phyloP scores from a whole-genome alignment of 2,888 invertebrate species.

The Amphipyra tragopoginis region DNA sequence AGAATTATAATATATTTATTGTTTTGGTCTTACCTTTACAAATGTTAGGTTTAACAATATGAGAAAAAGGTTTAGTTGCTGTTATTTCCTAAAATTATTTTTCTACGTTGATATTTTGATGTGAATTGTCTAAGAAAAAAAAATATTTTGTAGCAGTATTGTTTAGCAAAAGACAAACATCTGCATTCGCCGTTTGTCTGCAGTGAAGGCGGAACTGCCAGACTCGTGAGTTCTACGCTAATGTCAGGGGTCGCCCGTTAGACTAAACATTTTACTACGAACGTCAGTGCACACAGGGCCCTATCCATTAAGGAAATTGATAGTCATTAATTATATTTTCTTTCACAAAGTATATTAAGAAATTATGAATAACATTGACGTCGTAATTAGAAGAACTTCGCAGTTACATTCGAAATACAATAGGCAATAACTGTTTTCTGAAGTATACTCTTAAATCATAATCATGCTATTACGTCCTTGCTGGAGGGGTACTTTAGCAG shows the following conservation, averaged over 20 bases:
- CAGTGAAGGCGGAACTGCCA: constrained; percentile 39
- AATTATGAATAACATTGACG: constrained; percentile 12
- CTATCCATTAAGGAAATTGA: constrained; percentile 25
- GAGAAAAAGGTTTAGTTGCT: too few relatives aligned
- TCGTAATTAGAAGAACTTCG: constrained; percentile 13
- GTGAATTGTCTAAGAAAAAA: too few relatives aligned
- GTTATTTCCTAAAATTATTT: too few relatives aligned
- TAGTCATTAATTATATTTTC: constrained; percentile 21
- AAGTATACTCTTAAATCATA: constrained; percentile 22
- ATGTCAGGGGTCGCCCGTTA: constrained; percentile 68
- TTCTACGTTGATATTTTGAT: too few relatives aligned
- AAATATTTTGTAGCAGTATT: not conserved
- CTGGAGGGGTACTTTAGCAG: not conserved
- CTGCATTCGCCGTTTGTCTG: constrained; percentile 51
- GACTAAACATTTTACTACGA: constrained; percentile 61
- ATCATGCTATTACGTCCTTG: constrained; percentile 18
- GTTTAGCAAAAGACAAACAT: constrained; percentile 16
- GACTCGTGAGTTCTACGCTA: constrained; percentile 54
- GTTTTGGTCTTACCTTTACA: too few relatives aligned
- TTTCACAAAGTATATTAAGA: constrained; percentile 14
- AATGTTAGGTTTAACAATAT: too few relatives aligned
- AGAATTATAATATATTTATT: too few relatives aligned
- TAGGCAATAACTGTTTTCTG: constrained; percentile 28
- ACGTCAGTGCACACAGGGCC: constrained; percentile 7
- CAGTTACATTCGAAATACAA: constrained; percentile 28